phyloP scores from a whole-genome alignment of 23 tunicate genomes.

The Ciona savignyi region DNA sequence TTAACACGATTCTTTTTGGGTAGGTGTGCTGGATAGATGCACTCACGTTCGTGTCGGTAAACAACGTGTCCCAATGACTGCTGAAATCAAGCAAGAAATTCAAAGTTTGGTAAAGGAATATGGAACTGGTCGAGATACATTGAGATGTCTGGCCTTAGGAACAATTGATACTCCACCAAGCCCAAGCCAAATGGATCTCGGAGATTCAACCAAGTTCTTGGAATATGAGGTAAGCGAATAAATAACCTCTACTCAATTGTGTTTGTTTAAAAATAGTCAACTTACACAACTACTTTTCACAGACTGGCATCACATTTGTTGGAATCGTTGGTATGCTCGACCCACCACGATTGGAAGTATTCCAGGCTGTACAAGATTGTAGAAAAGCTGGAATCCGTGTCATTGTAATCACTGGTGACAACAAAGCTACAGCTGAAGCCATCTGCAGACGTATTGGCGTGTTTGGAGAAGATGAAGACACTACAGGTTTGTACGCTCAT shows the following conservation, averaged over 20 bases:
- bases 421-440: conserved; percentile 99
- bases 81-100: conserved; percentile 65
- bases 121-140: conserved; percentile 96
- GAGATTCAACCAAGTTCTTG: conserved; percentile 80
- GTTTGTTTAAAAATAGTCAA: not conserved
- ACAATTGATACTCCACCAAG: conserved; percentile 87
- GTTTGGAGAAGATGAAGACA: conserved; percentile 89
- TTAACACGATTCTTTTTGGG: not conserved
- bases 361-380: conserved; percentile 92
- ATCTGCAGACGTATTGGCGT: conserved; percentile 97
- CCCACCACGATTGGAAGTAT: conserved; percentile 97
- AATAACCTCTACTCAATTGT: not conserved
- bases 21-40: conserved; percentile 93
- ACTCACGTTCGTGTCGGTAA: conserved; percentile 88
- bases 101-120: conserved; percentile 59
- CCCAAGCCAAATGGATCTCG: conserved; percentile 67
- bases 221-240: conserved; percentile 59
- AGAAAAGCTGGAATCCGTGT: conserved; percentile 94
- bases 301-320: conserved; percentile 93
- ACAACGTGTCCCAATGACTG: conserved; percentile 70
- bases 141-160: conserved; percentile 92
- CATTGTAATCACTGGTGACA: conserved; percentile 97
- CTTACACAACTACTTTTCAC: not conserved
- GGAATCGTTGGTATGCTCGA: conserved; percentile 99
- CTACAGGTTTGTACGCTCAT: conserved; percentile 31